Conservation (phyloP, 2,888 invertebrate genomes). For the Listrodromus nycthemerus region DNA sequence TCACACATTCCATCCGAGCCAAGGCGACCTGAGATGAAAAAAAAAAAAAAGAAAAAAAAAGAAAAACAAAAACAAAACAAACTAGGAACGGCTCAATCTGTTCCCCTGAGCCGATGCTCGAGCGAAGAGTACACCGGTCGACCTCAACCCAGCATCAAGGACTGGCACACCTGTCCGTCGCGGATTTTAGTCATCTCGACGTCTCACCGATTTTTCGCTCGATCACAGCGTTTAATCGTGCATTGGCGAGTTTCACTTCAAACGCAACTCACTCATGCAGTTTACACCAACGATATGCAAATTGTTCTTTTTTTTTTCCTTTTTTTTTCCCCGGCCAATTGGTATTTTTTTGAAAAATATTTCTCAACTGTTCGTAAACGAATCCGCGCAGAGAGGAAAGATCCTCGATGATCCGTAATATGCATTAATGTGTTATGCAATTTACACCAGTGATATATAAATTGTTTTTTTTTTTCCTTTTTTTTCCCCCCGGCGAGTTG, state of each 20-base stretch:
- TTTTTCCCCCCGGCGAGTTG: too few species aligned
- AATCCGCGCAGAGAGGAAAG: background rate
- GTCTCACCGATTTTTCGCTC: background rate
- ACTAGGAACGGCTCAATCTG: conserved; percentile 12
- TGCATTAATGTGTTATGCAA: background rate
- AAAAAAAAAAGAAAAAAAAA: conserved; percentile 21
- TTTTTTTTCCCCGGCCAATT: too few species aligned
- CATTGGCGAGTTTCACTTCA: background rate
- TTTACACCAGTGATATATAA: background rate
- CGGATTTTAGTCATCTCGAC: conserved; percentile 11
- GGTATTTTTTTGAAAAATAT: background rate
- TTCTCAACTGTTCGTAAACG: background rate
- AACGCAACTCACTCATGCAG: background rate
- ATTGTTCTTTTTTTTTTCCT: too few species aligned
- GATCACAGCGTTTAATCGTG: background rate
- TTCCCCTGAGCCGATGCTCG: background rate
- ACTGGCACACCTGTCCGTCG: conserved; percentile 26
- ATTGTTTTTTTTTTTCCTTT: too few species aligned
- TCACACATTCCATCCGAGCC: conserved; percentile 71
- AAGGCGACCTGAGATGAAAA: conserved; percentile 68
- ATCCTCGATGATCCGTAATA: background rate
- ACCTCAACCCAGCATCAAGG: conserved; percentile 70
- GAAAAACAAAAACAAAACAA: background rate
- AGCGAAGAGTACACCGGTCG: conserved; percentile 54
- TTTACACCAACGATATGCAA: background rate